Evolutionary conservation across 2,113 vertebrate species (phyloP).

Genomic region (Prochilodus magdalenae): DNA sequence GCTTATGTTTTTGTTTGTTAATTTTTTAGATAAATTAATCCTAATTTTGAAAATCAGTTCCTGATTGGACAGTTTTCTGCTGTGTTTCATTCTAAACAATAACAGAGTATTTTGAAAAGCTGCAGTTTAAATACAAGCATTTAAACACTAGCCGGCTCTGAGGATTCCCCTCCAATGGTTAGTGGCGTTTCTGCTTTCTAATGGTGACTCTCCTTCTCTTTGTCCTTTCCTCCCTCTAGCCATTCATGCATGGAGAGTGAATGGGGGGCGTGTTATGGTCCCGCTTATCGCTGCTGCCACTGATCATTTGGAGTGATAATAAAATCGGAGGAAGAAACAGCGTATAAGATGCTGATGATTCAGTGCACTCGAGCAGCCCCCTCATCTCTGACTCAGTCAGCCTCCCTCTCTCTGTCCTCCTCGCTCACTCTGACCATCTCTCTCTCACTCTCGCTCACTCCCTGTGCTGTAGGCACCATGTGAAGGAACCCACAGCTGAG

Average conservation of each 20-base stretch:
- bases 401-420: neutral
- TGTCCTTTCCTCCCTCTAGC: conserved; percentile 19
- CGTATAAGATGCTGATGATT: conserved; percentile 52
- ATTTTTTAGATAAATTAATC: too few species aligned
- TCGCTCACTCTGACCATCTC: neutral
- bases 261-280: conserved; percentile 8
- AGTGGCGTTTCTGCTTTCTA: neutral
- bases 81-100: too few species aligned
- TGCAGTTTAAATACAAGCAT: too few species aligned
- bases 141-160: too few species aligned
- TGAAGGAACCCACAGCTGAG: conserved; percentile 30
- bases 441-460: neutral
- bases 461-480: conserved; percentile 11
- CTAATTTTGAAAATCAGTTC: too few species aligned
- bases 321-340: conserved; percentile 17
- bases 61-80: too few species aligned
- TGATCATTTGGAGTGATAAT: conserved; percentile 37
- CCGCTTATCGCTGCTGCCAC: neutral
- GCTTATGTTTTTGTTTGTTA: too few species aligned
- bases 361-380: conserved; percentile 47
- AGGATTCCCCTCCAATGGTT: too few species aligned
- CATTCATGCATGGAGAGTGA: conserved; percentile 4
- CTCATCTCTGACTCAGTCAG: conserved; percentile 55
- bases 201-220: conserved; percentile 29
- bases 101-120: too few species aligned